A percentile compares a stretch with the other conserved stretches of the same genome.
phyloP scores from a whole-genome alignment of 2,113 vertebrate species.

The Synodontis membranacea region DNA sequence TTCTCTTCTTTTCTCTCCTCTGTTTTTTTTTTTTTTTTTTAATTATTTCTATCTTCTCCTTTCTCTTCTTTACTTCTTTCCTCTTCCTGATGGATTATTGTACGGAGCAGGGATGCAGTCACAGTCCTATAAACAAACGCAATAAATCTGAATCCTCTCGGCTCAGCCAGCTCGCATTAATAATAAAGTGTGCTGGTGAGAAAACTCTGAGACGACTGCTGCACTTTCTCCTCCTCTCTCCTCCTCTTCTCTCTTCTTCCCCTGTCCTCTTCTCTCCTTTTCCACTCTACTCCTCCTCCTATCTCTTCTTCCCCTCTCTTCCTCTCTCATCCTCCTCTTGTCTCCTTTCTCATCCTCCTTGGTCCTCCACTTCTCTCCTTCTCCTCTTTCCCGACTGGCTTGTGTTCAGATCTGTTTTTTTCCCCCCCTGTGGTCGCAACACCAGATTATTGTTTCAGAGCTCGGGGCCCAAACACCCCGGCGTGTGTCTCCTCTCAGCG shows the following conservation, averaged over 20 bases:
- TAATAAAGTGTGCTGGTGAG: not conserved
- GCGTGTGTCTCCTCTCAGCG: constrained; percentile 21
- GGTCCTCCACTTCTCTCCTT: not conserved
- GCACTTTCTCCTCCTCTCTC: constrained; percentile 14
- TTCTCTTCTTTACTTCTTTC: not conserved
- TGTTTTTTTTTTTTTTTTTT: not conserved
- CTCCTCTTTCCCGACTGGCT: not conserved
- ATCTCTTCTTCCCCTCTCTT: not conserved
- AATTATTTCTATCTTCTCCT: too few species aligned
- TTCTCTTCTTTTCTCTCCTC: not conserved
- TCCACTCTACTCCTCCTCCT: not conserved
- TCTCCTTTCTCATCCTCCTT: not conserved
- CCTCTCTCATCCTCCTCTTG: not conserved
- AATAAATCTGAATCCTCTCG: not conserved
- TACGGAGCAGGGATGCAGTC: not conserved
- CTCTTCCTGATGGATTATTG: not conserved
- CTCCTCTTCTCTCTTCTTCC: not conserved
- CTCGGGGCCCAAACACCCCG: constrained; percentile 6
- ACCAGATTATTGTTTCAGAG: constrained; percentile 39
- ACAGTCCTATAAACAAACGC: not conserved
- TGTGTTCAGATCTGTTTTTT: constrained; percentile 14
- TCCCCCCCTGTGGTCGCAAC: constrained; percentile 7
- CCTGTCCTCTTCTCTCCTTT: not conserved
- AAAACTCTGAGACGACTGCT: constrained; percentile 2
- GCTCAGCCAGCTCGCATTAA: not conserved